Base-by-base conservation (phyloP, 2,888 invertebrate species). In the Ramazzottius varieornatus region DNA sequence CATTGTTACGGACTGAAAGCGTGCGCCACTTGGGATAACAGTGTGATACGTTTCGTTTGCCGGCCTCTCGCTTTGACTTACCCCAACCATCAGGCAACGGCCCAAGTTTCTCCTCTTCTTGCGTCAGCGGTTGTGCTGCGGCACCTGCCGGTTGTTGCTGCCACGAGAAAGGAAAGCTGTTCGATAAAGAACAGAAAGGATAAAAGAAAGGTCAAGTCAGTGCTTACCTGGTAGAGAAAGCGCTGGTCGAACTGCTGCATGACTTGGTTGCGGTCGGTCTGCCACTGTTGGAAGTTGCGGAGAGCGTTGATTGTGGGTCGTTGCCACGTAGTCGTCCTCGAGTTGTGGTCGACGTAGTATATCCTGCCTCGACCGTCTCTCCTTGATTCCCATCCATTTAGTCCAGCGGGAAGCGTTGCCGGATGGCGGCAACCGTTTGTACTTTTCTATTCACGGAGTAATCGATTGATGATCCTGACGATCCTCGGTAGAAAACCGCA, bases 271-370 rank as follows among this genome's bases (percentile, higher is more conserved):
- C 92, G 81, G 78, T 90, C 89, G 65, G 88, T 90, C 75, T 93
- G 90, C 94, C 94, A 96, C 73, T 93, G 91, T 77, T 93, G 91
- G 79, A 88, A 94, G 76, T 91, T 89, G 76, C 91, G 88, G 68
- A 94, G 80, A 70, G 91, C 83, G 79, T 93, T 91, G 33, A 86
- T 85, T 73, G 90, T 92, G 65, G 93, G 93, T 68, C 93, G 81
- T 78, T 94, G 93, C 93, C 93, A 93, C 65, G 93, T 93, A 13
- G 79, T 79, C 1, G 76, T 77, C 70, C 92, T 81, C 63, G 91
- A 88, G 78, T 93, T 93, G 78, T 93, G 93, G 78, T 94, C 93
- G 67, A 93, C 92, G 77, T 94, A 93, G 78, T 94, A 93, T 69
- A 92, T 89, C 69, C 93, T 82, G 0, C 93, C 96, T 70, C 94